Evolutionary conservation across 2,797 vertebrate genomes (phyloP).

Genomic region (Aeoliscus strigatus): DNA sequence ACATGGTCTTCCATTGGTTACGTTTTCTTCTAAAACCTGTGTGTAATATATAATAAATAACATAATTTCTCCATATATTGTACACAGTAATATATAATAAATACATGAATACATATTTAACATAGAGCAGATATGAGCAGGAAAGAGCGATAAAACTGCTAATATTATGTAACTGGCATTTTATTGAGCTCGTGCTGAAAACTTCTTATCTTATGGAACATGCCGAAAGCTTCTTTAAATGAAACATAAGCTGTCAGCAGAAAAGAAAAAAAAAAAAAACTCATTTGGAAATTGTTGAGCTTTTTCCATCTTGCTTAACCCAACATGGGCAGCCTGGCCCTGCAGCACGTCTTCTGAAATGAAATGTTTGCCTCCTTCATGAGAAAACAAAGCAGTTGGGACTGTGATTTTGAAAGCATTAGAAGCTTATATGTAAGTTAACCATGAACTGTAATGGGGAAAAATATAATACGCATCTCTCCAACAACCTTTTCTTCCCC

Average conservation of each 20-base stretch:
- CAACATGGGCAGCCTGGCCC: slow-evolving; percentile 13
- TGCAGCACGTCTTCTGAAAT: slow-evolving; percentile 33
- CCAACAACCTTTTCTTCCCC: slow-evolving; percentile 6
- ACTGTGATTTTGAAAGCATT: slow-evolving; percentile 63
- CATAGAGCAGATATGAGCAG: neutral
- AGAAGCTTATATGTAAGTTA: slow-evolving; percentile 36
- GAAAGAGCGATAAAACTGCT: neutral
- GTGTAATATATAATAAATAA: no score
- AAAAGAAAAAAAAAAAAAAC: slow-evolving; percentile 2
- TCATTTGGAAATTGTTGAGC: no score
- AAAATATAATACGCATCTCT: slow-evolving; percentile 51
- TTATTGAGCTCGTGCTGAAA: no score
- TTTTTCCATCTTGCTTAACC: no score
- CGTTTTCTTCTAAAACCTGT: no score
- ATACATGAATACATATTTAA: no score
- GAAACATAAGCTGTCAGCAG: slow-evolving; percentile 1
- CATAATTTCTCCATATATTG: no score
- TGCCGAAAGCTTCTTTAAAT: neutral
- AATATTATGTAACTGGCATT: no score
- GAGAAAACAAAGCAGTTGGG: slow-evolving; percentile 46
- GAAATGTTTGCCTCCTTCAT: slow-evolving; percentile 61
- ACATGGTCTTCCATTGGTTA: no score
- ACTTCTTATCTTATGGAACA: no score
- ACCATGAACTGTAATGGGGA: slow-evolving; percentile 41
- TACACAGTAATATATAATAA: no score